phyloP scores from a whole-genome alignment of 1,140 invertebrate species.

The Pseudoatta argentina region DNA sequence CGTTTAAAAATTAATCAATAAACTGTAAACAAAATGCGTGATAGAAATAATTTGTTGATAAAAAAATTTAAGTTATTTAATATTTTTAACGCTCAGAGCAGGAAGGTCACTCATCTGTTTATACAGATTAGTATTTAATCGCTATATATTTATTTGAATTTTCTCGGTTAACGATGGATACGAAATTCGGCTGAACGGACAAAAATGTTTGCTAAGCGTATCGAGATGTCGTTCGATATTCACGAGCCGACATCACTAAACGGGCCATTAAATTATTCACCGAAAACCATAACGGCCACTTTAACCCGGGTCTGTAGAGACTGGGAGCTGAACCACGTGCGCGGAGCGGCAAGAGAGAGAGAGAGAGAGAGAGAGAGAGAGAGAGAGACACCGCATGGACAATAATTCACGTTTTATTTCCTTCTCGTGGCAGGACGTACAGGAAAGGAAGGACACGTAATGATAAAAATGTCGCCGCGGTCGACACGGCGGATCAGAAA shows the following conservation, averaged over 20 bases:
- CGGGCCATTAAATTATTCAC: slow-evolving; percentile 64
- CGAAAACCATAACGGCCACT: slow-evolving; percentile 61
- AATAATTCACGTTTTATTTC: slow-evolving; percentile 83
- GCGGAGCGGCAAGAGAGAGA: slow-evolving; percentile 21
- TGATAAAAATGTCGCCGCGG: slow-evolving; percentile 83
- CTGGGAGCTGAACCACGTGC: slow-evolving; percentile 17
- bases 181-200: slow-evolving; percentile 6
- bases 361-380: slow-evolving; percentile 63
- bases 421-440: slow-evolving; percentile 14
- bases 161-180: neutral
- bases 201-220: slow-evolving; percentile 56
- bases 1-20: neutral
- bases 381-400: slow-evolving; percentile 75
- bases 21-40: neutral
- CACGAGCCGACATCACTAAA: slow-evolving; percentile 60
- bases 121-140: neutral
- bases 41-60: neutral
- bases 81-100: neutral
- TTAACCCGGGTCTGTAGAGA: slow-evolving; percentile 27
- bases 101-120: neutral
- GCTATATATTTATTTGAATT: neutral
- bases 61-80: neutral
- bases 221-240: slow-evolving; percentile 50
- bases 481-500: slow-evolving; percentile 81
- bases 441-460: slow-evolving; percentile 70